Percentiles rank a stretch among this genome's conserved stretches.
Evolutionary conservation across 2,888 invertebrate species (phyloP).

Genomic region (Pachliopta kotzebuea): DNA sequence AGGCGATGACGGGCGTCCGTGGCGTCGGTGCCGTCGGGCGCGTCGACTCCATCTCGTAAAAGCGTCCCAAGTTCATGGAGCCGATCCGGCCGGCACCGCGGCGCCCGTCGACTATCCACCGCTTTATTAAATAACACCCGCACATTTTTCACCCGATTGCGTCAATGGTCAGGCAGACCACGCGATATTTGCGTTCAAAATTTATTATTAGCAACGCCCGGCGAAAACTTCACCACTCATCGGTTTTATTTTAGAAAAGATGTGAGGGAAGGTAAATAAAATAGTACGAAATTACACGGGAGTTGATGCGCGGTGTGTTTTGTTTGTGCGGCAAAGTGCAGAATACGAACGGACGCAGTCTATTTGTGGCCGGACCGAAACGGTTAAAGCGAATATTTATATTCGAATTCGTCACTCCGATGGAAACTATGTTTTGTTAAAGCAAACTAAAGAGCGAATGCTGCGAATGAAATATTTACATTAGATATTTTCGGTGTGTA

Average conservation of each 20-base stretch:
- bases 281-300: slow-evolving; percentile 61
- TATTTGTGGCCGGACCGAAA: slow-evolving; percentile 55
- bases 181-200: slow-evolving; percentile 74
- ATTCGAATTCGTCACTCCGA: slow-evolving; percentile 67
- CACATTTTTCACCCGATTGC: slow-evolving; percentile 75
- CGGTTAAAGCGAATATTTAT: slow-evolving; percentile 64
- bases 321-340: slow-evolving; percentile 54
- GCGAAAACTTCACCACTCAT: slow-evolving; percentile 71
- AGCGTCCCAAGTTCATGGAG: slow-evolving; percentile 65
- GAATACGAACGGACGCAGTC: slow-evolving; percentile 47
- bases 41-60: slow-evolving; percentile 36
- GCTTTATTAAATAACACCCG: slow-evolving; percentile 69
- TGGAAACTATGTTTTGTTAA: slow-evolving; percentile 65
- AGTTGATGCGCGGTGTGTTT: slow-evolving; percentile 56
- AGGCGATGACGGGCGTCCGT: slow-evolving; percentile 30
- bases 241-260: slow-evolving; percentile 70
- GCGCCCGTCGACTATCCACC: slow-evolving; percentile 63
- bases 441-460: slow-evolving; percentile 62
- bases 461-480: slow-evolving; percentile 64
- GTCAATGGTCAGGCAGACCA: slow-evolving; percentile 72
- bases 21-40: slow-evolving; percentile 28
- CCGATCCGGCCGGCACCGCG: slow-evolving; percentile 44
- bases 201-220: slow-evolving; percentile 71
- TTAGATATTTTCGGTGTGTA: slow-evolving; percentile 63
- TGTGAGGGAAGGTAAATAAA: slow-evolving; percentile 71